These are phyloP conservation scores for Tupiocoris notatus DNA, from an alignment of 2,888 invertebrate genomes.

Conservation along the genomic window DNA sequence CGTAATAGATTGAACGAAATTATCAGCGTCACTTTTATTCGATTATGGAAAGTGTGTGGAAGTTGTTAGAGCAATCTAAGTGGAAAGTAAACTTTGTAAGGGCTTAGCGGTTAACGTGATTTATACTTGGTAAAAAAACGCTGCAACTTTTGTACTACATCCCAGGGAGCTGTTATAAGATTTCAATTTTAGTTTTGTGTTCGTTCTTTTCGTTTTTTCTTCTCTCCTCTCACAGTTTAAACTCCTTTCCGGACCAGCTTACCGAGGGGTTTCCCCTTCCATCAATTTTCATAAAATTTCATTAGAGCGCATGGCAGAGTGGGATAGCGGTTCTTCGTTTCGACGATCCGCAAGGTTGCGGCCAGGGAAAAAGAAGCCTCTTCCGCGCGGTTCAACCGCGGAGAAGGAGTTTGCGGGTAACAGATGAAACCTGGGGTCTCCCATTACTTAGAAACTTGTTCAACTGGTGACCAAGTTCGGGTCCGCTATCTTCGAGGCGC, in stretches of 20 bases:
- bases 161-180: slow-evolving; percentile 15
- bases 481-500: slow-evolving; percentile 1
- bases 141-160: slow-evolving; percentile 3
- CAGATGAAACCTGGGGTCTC: slow-evolving; percentile 4
- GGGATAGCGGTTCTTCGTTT: too few species aligned
- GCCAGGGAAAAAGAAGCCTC: too few species aligned
- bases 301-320: slow-evolving; percentile 3
- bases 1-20: too few species aligned
- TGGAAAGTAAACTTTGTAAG: neutral
- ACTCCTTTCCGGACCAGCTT: slow-evolving; percentile 2
- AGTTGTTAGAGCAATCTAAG: too few species aligned
- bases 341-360: too few species aligned
- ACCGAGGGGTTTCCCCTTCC: neutral
- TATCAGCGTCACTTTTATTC: too few species aligned
- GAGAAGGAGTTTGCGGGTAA: slow-evolving; percentile 24
- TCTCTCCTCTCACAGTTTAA: slow-evolving; percentile 11
- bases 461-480: slow-evolving; percentile 35
- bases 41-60: too few species aligned
- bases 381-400: too few species aligned
- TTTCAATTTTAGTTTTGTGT: slow-evolving; percentile 11
- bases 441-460: slow-evolving; percentile 34
- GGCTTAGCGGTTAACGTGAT: slow-evolving; percentile 2
- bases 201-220: neutral
- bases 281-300: slow-evolving; percentile 23
- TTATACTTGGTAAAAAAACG: slow-evolving; percentile 5